Evolutionary conservation across 2,113 vertebrate species (phyloP).

Genomic region (Sphyrna mokarran): DNA sequence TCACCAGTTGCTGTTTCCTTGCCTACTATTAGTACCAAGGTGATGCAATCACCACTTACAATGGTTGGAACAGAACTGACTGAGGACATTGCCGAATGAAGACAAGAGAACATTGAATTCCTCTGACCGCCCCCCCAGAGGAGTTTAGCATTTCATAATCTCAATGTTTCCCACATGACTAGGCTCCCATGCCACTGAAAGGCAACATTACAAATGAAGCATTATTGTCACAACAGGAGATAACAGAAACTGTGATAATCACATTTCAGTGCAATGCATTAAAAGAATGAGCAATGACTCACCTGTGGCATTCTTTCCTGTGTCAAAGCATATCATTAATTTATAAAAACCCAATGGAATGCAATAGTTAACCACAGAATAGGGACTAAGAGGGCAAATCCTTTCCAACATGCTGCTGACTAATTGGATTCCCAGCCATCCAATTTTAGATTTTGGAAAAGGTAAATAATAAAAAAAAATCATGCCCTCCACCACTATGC

Average conservation of each 20-base stretch:
- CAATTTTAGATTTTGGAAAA: background rate
- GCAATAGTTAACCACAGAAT: background rate
- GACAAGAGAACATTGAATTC: background rate
- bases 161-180: background rate
- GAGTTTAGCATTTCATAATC: background rate
- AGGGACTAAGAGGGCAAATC: background rate
- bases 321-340: background rate
- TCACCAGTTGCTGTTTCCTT: background rate
- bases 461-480: background rate
- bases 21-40: background rate
- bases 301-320: background rate
- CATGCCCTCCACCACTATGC: background rate
- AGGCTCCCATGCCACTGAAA: background rate
- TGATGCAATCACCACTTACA: background rate
- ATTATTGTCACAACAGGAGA: background rate
- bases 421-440: background rate
- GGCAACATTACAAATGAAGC: background rate
- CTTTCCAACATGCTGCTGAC: background rate
- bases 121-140: background rate
- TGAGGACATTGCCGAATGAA: background rate
- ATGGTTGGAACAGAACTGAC: background rate
- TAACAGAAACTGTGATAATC: constrained; percentile 3
- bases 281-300: constrained; percentile 3
- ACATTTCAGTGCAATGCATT: background rate
- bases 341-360: background rate